Evolutionary conservation across 2,113 vertebrate genomes (phyloP).

Genomic region (Eulemur rufifrons): DNA sequence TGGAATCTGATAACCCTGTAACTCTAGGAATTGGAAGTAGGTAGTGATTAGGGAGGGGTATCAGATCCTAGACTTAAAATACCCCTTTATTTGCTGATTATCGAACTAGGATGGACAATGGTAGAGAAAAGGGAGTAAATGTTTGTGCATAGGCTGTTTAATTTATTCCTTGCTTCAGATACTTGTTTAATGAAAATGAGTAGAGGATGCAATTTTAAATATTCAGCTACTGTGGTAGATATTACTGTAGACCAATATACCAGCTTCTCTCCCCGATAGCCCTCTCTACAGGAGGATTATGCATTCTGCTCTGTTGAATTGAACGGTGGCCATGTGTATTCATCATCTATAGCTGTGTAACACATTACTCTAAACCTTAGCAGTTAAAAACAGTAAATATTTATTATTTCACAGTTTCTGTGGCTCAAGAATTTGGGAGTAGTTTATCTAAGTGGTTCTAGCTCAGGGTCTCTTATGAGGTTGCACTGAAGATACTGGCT

Average conservation of each 20-base stretch:
- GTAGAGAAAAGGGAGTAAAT: not conserved
- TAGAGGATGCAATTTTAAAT: not conserved
- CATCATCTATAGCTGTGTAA: not conserved
- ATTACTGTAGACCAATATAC: not conserved
- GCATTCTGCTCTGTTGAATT: not conserved
- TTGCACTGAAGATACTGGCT: not conserved
- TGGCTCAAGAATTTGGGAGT: not conserved
- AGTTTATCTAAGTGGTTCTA: not conserved
- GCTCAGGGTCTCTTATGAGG: not conserved
- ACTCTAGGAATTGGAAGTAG: not conserved
- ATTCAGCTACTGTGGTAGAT: not conserved
- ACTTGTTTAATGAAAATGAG: not conserved
- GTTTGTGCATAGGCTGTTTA: not conserved
- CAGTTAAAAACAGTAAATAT: not conserved
- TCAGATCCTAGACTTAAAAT: not conserved
- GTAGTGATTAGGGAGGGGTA: not conserved
- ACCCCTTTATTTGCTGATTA: not conserved
- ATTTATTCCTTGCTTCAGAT: constrained; percentile 4
- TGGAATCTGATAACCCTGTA: not conserved
- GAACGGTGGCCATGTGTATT: not conserved
- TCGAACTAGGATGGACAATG: not conserved
- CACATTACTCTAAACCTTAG: not conserved
- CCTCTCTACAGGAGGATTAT: not conserved
- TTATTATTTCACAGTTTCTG: not conserved
- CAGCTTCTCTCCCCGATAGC: not conserved